A percentile compares a stretch with the other conserved stretches of the same genome.
phyloP scores from a whole-genome alignment of 2,797 vertebrate genomes.

The Smutsia gigantea region DNA sequence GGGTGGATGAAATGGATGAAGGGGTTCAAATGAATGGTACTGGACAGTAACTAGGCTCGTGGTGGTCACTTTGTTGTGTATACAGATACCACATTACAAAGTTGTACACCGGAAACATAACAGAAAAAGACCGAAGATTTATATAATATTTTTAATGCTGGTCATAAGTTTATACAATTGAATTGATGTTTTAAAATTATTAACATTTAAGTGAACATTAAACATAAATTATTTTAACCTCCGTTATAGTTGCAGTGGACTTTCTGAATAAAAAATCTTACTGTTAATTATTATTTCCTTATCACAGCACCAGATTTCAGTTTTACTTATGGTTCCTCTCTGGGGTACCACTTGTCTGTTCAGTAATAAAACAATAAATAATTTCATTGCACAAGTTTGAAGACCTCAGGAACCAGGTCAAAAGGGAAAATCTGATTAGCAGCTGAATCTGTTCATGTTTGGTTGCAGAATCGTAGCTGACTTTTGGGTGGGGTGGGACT shows the following conservation, averaged over 20 bases:
- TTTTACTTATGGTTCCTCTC: constrained; percentile 47
- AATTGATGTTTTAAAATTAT: constrained; percentile 59
- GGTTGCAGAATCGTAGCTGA: background rate
- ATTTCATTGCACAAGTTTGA: constrained; percentile 78
- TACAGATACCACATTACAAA: background rate
- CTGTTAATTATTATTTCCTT: constrained; percentile 9
- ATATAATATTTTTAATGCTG: constrained; percentile 17
- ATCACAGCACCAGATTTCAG: constrained; percentile 18
- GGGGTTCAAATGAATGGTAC: background rate
- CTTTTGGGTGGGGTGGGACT: background rate
- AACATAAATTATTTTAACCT: constrained; percentile 62
- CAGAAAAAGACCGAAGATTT: background rate
- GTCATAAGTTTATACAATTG: constrained; percentile 46
- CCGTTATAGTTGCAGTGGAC: background rate
- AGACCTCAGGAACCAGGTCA: constrained; percentile 63
- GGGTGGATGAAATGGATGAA: too few species aligned
- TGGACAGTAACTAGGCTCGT: too few species aligned
- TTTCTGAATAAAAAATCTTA: constrained; percentile 40
- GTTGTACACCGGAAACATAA: background rate
- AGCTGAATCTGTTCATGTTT: constrained; percentile 65
- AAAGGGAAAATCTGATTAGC: constrained; percentile 11
- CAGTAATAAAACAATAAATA: constrained; percentile 81
- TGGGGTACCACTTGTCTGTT: background rate
- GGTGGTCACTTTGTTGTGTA: background rate
- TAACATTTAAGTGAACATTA: constrained; percentile 55